Evolutionary conservation across 2,888 invertebrate genomes (phyloP).

Genomic region (Agapostemon virescens): DNA sequence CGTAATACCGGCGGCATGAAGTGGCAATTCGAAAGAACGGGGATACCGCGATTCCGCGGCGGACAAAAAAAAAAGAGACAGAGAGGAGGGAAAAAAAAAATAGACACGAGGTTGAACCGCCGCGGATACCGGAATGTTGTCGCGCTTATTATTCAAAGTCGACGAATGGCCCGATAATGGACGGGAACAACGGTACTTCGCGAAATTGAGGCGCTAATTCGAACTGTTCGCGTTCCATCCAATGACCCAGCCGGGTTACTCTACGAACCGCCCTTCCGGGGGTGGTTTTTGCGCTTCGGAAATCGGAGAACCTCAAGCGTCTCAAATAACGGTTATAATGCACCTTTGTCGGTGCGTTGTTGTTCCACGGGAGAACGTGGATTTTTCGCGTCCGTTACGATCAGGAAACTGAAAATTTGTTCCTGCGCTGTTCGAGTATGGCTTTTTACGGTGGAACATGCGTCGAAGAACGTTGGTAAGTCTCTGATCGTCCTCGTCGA

Average conservation of each 20-base stretch:
- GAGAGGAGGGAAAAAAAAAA: not conserved
- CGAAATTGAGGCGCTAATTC: conserved; percentile 16
- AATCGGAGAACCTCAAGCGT: not conserved
- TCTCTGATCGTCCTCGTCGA: too few species aligned
- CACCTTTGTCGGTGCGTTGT: not conserved
- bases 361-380: too few species aligned
- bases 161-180: conserved; percentile 21
- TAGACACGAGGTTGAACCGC: not conserved
- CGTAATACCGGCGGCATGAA: conserved; percentile 38
- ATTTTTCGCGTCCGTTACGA: too few species aligned
- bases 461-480: too few species aligned
- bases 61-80: conserved; percentile 6
- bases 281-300: not conserved
- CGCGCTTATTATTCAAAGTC: conserved; percentile 41
- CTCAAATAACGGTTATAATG: not conserved
- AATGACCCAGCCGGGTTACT: too few species aligned
- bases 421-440: too few species aligned
- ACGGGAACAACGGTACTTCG: not conserved
- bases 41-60: conserved; percentile 16
- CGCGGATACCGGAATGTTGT: not conserved
- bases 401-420: too few species aligned
- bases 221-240: conserved; percentile 3
- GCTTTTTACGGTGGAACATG: too few species aligned
- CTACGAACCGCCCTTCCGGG: too few species aligned
- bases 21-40: conserved; percentile 47